phyloP scores from a whole-genome alignment of 2,888 invertebrate genomes.

The Xestobium rufovillosum region DNA sequence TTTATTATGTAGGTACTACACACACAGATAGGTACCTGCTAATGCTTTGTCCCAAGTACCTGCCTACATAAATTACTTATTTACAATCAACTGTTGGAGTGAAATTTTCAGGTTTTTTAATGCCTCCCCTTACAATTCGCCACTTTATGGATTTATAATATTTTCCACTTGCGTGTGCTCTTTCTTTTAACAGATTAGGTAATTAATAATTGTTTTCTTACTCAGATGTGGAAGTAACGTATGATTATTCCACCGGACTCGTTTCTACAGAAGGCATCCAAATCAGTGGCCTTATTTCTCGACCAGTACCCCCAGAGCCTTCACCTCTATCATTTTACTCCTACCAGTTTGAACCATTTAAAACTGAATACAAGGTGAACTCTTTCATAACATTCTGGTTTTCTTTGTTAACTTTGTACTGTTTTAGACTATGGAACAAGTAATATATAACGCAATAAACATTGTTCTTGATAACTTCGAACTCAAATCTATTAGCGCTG shows the following conservation, averaged over 20 bases:
- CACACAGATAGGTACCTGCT: no score
- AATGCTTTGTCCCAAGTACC: no score
- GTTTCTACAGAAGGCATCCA: constrained; percentile 35
- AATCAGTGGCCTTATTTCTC: constrained; percentile 31
- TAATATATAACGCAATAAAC: constrained; percentile 35
- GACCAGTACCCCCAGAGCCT: constrained; percentile 26
- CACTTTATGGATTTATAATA: no score
- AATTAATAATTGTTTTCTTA: neutral
- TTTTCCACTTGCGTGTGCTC: no score
- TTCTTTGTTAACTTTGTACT: no score
- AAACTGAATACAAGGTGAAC: constrained; percentile 14
- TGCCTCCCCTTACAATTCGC: no score
- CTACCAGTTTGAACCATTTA: constrained; percentile 33
- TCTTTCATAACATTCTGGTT: no score
- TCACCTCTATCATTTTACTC: constrained; percentile 32
- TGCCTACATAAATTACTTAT: no score
- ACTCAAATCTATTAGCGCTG: constrained; percentile 27
- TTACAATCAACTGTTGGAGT: no score
- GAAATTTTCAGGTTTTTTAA: no score
- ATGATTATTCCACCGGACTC: constrained; percentile 35
- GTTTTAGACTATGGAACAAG: constrained; percentile 34
- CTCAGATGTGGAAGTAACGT: constrained; percentile 31
- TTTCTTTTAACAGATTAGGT: constrained; percentile 1
- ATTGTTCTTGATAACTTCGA: constrained; percentile 32
- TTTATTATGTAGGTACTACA: no score